phyloP scores from a whole-genome alignment of 2,797 vertebrate genomes.

The Lepus oiostolus region DNA sequence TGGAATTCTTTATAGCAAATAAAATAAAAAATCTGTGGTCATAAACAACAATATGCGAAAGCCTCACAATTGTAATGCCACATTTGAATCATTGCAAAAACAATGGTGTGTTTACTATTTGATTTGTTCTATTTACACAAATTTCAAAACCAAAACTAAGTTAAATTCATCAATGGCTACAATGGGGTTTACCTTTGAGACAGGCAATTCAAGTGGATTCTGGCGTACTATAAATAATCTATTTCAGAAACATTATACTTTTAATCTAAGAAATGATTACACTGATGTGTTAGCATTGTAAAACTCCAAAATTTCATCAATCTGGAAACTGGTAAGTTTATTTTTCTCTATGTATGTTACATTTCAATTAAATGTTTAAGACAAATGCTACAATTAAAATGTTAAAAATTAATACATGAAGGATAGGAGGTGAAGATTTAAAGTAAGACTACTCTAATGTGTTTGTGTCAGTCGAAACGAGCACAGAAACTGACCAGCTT shows the following conservation, averaged over 20 bases:
- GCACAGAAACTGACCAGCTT: neutral
- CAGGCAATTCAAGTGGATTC: neutral
- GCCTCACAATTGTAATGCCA: neutral
- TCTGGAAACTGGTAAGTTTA: neutral
- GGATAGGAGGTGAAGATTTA: neutral
- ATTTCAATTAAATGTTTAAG: neutral
- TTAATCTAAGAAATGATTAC: neutral
- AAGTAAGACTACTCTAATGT: neutral
- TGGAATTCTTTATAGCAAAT: neutral
- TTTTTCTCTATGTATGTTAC: neutral
- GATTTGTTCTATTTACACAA: slow-evolving; percentile 21
- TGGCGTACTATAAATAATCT: neutral
- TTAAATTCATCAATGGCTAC: neutral
- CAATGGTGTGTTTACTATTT: neutral
- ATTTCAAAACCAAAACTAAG: slow-evolving; percentile 36
- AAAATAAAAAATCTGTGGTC: neutral
- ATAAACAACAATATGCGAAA: neutral
- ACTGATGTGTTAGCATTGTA: neutral
- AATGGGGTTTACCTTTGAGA: neutral
- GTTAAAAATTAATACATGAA: neutral
- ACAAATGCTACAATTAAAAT: slow-evolving; percentile 32
- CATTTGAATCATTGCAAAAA: neutral
- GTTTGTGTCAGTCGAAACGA: neutral
- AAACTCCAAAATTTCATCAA: neutral
- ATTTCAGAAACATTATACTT: slow-evolving; percentile 17